A percentile compares a stretch with the other conserved stretches of the same genome.
Conservation (phyloP, 2,888 invertebrate genomes). For the Neria commutata region DNA sequence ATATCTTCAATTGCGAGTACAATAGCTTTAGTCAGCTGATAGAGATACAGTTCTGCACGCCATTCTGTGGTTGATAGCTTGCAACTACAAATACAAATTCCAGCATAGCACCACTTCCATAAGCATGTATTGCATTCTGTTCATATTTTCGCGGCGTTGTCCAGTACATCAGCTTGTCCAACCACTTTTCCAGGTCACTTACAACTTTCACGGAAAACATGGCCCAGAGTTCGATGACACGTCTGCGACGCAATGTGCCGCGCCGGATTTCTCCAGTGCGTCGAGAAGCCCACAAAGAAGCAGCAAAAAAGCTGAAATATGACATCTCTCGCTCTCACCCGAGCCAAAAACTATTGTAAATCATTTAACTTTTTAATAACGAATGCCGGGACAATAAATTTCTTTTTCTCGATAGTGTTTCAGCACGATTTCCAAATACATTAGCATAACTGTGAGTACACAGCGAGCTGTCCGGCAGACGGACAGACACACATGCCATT, state of each 20-base stretch:
- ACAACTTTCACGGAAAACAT: neutral
- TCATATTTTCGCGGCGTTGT: too few relatives aligned
- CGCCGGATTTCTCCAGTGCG: neutral
- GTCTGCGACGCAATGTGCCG: neutral
- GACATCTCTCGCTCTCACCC: neutral
- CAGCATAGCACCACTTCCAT: too few relatives aligned
- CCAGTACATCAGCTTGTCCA: too few relatives aligned
- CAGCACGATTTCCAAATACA: conserved; percentile 54
- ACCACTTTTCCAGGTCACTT: neutral
- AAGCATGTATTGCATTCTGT: too few relatives aligned
- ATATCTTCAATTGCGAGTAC: too few relatives aligned
- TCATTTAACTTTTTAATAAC: conserved; percentile 54
- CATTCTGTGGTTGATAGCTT: too few relatives aligned
- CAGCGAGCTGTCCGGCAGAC: conserved; percentile 7
- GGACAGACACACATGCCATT: neutral
- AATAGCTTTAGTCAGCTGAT: too few relatives aligned
- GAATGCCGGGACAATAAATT: conserved; percentile 53
- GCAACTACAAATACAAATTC: too few relatives aligned
- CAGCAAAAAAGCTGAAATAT: neutral
- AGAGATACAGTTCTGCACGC: too few relatives aligned
- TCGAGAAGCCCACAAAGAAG: neutral
- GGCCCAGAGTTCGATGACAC: neutral
- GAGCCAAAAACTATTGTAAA: neutral
- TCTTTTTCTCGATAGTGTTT: conserved; percentile 40
- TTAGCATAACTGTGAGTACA: conserved; percentile 51